These are phyloP conservation scores for Tenebrosternarchus preto DNA, from an alignment of 2,113 vertebrate genomes.

Conservation along the genomic window DNA sequence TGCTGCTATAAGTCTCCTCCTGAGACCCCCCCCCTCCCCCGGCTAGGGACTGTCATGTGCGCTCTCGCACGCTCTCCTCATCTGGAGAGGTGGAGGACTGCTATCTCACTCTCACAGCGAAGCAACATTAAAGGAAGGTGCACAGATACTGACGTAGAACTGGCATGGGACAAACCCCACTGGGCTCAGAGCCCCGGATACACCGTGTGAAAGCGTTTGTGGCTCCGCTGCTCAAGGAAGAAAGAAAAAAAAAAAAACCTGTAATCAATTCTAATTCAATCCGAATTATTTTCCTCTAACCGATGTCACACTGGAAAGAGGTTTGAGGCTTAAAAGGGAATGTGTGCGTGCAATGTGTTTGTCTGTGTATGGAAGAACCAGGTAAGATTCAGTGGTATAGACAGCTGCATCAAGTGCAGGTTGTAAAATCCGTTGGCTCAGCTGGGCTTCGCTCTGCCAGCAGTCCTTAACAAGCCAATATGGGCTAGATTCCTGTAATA, in stretches of 20 bases:
- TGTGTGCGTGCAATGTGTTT: background rate
- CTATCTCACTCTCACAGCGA: slow-evolving; percentile 40
- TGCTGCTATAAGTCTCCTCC: slow-evolving; percentile 7
- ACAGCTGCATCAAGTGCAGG: slow-evolving; percentile 35
- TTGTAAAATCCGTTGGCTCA: slow-evolving; percentile 32
- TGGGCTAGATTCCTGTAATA: background rate
- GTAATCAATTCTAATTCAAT: slow-evolving; percentile 59
- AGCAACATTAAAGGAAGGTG: slow-evolving; percentile 37
- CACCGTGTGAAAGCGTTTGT: slow-evolving; percentile 43
- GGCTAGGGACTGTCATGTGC: slow-evolving; percentile 15
- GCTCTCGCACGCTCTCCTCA: slow-evolving; percentile 33
- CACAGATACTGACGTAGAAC: slow-evolving; percentile 40
- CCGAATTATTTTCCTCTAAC: slow-evolving; percentile 34
- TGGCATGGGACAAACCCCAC: slow-evolving; percentile 43
- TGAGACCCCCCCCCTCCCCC: slow-evolving; percentile 3
- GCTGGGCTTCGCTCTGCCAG: background rate
- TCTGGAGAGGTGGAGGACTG: slow-evolving; percentile 36
- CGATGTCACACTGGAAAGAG: slow-evolving; percentile 28
- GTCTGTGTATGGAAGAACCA: slow-evolving; percentile 1
- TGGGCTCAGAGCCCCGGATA: slow-evolving; percentile 23
- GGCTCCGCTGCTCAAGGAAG: slow-evolving; percentile 26
- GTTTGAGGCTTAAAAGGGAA: slow-evolving; percentile 26
- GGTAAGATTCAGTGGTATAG: slow-evolving; percentile 37
- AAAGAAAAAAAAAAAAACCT: slow-evolving; percentile 31
- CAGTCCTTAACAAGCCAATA: slow-evolving; percentile 15